A percentile compares a stretch with the other conserved stretches of the same genome.
Conservation (phyloP, 2,797 vertebrate genomes). For the Petrocephalus schoutedeni region DNA sequence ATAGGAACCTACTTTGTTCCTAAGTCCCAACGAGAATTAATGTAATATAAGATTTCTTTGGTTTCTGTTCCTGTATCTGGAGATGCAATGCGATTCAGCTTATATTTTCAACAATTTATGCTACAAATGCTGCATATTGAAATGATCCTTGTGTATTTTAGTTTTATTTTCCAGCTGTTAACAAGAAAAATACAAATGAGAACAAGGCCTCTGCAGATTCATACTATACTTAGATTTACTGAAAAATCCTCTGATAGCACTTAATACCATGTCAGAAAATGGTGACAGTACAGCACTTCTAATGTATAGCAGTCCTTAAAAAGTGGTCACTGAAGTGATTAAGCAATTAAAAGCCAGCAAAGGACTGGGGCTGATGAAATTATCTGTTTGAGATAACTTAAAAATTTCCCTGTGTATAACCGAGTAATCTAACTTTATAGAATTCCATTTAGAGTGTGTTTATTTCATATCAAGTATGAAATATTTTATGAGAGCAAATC, state of each 20-base stretch:
- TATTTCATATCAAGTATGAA: not conserved
- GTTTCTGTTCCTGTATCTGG: not conserved
- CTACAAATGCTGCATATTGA: not conserved
- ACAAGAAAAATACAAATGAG: not conserved
- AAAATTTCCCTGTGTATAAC: not conserved
- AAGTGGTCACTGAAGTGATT: not conserved
- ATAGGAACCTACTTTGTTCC: not conserved
- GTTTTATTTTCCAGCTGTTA: not conserved
- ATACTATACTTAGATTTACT: not conserved
- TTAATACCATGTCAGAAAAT: not conserved
- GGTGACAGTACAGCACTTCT: not conserved
- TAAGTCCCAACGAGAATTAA: not conserved
- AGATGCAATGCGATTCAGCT: not conserved
- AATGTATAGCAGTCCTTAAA: not conserved
- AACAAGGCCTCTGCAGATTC: not conserved
- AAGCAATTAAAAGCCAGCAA: not conserved
- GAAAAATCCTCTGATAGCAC: not conserved
- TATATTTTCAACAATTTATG: not conserved
- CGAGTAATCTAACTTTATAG: not conserved
- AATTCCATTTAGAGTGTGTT: constrained; percentile 4
- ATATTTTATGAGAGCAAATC: not conserved
- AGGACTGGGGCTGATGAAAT: not conserved
- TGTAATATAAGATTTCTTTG: not conserved
- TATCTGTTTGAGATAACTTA: not conserved
- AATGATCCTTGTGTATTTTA: not conserved